A percentile compares a stretch with the other conserved stretches of the same genome.
Conservation (phyloP, 2,797 vertebrate species). For the Sebastolobus alascanus region DNA sequence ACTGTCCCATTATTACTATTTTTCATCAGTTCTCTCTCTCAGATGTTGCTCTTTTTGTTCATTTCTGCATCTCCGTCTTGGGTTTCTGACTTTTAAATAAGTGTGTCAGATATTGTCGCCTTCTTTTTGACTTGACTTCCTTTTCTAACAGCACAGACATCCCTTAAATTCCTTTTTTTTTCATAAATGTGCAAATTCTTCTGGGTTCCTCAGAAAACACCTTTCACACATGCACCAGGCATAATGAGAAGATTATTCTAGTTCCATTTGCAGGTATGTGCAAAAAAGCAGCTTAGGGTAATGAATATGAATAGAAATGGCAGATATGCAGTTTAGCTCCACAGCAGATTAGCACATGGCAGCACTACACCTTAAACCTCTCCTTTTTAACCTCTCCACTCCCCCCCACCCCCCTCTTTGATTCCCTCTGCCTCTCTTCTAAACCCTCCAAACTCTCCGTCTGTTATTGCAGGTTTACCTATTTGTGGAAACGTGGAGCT, state of each 20-base stretch:
- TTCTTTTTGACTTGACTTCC: background rate
- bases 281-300: constrained; percentile 52
- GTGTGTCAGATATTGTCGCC: background rate
- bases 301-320: constrained; percentile 51
- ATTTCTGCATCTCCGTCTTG: background rate
- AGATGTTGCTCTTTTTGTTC: background rate
- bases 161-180: background rate
- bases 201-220: background rate
- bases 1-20: background rate
- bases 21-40: background rate
- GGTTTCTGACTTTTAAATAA: background rate
- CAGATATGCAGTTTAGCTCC: constrained; percentile 33
- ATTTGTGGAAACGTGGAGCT: background rate
- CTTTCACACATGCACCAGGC: background rate
- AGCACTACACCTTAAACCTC: background rate
- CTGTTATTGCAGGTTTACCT: background rate
- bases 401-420: background rate
- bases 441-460: background rate
- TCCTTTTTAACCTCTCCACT: background rate
- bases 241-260: constrained; percentile 27
- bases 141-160: background rate
- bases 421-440: background rate
- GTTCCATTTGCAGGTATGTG: constrained; percentile 16
- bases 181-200: background rate
- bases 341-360: constrained; percentile 13